Evolutionary conservation across 2,113 vertebrate species (phyloP).

Genomic region (Blennius ocellaris): DNA sequence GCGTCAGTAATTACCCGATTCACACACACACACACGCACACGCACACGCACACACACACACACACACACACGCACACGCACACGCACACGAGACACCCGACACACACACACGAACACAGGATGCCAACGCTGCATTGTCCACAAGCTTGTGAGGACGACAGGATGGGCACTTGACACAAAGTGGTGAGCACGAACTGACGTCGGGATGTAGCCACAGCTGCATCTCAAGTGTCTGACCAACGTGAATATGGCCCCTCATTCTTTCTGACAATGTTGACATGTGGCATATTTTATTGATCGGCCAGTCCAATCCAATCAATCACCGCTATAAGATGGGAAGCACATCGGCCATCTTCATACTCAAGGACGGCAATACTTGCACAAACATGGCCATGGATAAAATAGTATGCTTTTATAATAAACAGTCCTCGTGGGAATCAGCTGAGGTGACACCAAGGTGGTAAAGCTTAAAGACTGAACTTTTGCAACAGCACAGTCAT

Average conservation of each 20-base stretch:
- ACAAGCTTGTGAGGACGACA: constrained; percentile 53
- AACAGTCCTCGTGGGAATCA: background rate
- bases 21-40: constrained; percentile 32
- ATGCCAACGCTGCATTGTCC: constrained; percentile 59
- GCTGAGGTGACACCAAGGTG: background rate
- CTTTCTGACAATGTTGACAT: constrained; percentile 10
- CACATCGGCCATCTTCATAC: constrained; percentile 11
- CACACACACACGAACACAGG: background rate
- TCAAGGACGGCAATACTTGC: background rate
- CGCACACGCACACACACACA: constrained; percentile 23
- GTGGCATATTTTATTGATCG: constrained; percentile 43
- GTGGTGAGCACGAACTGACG: constrained; percentile 38
- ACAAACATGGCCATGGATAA: background rate
- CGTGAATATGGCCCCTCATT: constrained; percentile 36
- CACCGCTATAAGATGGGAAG: constrained; percentile 14
- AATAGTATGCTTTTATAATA: background rate
- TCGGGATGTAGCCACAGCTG: background rate
- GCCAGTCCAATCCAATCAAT: constrained; percentile 34
- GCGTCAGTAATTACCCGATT: constrained; percentile 72
- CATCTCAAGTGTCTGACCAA: constrained; percentile 38
- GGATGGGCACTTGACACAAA: constrained; percentile 54
- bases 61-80: background rate
- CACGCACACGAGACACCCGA: background rate
- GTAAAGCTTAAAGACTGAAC: background rate
- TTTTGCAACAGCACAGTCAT: background rate